phyloP scores from a whole-genome alignment of 2,797 vertebrate genomes.

The Odontamblyopus lacepedii region DNA sequence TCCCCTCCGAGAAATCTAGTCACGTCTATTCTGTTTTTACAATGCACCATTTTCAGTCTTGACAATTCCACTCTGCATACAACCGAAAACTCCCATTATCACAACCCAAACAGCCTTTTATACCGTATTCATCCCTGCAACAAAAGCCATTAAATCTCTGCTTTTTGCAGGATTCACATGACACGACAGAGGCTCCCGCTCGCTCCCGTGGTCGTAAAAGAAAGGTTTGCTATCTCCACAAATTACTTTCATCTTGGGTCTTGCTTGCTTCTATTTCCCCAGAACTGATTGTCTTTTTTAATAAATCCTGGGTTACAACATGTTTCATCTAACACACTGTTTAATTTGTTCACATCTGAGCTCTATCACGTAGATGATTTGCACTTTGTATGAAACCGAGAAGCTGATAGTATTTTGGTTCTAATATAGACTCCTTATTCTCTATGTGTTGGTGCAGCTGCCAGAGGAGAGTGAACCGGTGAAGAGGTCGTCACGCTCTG shows the following conservation, averaged over 20 bases:
- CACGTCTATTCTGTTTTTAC: constrained; percentile 5
- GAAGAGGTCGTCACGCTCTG: constrained; percentile 71
- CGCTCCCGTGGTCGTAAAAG: constrained; percentile 50
- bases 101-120: neutral
- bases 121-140: constrained; percentile 4
- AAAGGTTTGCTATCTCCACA: constrained; percentile 55
- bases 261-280: constrained; percentile 26
- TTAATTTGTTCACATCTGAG: constrained; percentile 52
- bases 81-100: neutral
- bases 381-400: constrained; percentile 8
- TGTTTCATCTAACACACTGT: constrained; percentile 49
- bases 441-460: constrained; percentile 58
- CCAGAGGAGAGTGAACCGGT: constrained; percentile 53
- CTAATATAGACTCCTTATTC: constrained; percentile 39
- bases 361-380: constrained; percentile 32
- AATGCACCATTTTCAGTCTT: neutral
- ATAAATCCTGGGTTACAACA: constrained; percentile 50
- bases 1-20: neutral
- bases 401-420: constrained; percentile 5
- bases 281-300: constrained; percentile 20
- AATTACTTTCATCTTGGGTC: constrained; percentile 25
- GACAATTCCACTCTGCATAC: neutral
- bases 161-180: constrained; percentile 17
- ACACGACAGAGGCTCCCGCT: constrained; percentile 14
- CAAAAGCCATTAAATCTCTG: constrained; percentile 15